phyloP scores from a whole-genome alignment of 2,113 vertebrate species.

The Mungos mungo region DNA sequence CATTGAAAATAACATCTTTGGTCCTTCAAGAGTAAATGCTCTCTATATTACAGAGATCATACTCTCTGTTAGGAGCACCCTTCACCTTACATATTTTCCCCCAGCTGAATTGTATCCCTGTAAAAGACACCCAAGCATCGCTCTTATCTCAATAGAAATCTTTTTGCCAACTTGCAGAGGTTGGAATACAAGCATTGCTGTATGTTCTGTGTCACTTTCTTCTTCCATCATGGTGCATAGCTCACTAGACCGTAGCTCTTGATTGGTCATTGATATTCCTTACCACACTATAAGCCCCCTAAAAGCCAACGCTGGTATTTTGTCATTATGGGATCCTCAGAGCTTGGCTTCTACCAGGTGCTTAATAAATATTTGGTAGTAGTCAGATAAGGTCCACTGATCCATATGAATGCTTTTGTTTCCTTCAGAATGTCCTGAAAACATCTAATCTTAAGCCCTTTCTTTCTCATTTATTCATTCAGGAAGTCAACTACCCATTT shows the following conservation, averaged over 20 bases:
- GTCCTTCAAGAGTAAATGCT: background rate
- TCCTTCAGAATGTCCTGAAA: background rate
- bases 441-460: background rate
- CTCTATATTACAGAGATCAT: background rate
- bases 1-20: background rate
- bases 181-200: background rate
- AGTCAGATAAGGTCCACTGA: background rate
- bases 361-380: background rate
- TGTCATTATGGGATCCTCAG: background rate
- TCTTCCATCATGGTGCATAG: background rate
- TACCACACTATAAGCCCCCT: background rate
- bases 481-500: background rate
- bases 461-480: background rate
- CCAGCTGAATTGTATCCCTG: background rate
- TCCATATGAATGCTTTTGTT: background rate
- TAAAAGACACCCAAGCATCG: background rate
- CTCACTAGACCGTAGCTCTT: background rate
- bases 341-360: background rate
- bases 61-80: background rate
- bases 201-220: background rate
- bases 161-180: background rate
- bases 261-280: background rate
- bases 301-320: background rate
- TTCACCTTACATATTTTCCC: background rate
- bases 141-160: background rate